Conservation (phyloP, 2,797 vertebrate species). For the Peromyscus eremicus region DNA sequence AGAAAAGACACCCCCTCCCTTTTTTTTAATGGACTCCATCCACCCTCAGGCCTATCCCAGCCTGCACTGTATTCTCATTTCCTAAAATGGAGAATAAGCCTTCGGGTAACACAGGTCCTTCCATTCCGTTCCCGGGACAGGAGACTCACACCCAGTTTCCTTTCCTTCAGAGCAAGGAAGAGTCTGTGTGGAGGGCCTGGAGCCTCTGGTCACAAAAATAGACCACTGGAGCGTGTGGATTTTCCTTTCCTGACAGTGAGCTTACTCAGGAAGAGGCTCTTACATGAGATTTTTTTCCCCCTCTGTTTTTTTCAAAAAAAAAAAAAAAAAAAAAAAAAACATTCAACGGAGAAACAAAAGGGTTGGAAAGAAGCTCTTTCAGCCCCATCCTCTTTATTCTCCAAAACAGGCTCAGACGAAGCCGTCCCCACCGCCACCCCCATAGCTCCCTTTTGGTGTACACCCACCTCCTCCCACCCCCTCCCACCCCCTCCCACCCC, state of each 20-base stretch:
- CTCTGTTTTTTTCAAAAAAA: too few relatives aligned
- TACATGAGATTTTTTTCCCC: conserved; percentile 67
- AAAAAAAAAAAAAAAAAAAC: too few relatives aligned
- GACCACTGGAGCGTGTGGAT: conserved; percentile 74
- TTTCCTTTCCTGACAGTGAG: conserved; percentile 81
- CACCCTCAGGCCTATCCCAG: not conserved
- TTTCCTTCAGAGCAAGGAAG: conserved; percentile 74
- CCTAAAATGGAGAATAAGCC: conserved; percentile 49
- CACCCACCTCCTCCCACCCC: not conserved
- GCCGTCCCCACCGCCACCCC: not conserved
- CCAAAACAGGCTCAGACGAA: conserved; percentile 6
- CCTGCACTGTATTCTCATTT: not conserved
- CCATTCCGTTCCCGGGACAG: not conserved
- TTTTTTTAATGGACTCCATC: not conserved
- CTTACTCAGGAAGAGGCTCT: conserved; percentile 80
- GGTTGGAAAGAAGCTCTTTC: not conserved
- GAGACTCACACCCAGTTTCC: conserved; percentile 62
- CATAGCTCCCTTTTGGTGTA: not conserved
- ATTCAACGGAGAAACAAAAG: conserved; percentile 13
- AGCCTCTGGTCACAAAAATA: conserved; percentile 79
- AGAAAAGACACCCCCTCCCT: not conserved
- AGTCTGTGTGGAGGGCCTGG: conserved; percentile 66
- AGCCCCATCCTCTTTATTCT: not conserved
- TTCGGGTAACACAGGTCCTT: conserved; percentile 17
- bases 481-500: too few relatives aligned